Evolutionary conservation across 1,140 invertebrate genomes (phyloP).

Genomic region (Drosophila mojavensis): DNA sequence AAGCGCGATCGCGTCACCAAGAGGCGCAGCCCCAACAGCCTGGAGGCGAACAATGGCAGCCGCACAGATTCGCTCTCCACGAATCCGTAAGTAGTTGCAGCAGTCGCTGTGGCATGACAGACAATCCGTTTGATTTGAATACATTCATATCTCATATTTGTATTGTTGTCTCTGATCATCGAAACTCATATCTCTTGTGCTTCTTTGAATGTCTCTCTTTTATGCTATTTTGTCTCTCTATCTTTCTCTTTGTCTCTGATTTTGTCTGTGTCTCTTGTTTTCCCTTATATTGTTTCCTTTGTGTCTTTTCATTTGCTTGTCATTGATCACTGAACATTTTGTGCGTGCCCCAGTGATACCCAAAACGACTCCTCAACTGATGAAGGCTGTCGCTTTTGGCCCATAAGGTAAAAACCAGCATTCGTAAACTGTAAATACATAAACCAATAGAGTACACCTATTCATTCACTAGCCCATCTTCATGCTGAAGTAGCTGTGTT

Average conservation of each 20-base stretch:
- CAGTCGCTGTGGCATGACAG: constrained; percentile 1
- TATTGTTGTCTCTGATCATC: constrained; percentile 17
- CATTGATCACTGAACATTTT: constrained; percentile 72
- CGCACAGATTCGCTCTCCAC: constrained; percentile 71
- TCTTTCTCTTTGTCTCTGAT: constrained; percentile 22
- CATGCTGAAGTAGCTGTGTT: not conserved
- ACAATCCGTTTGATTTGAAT: constrained; percentile 12
- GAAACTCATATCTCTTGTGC: constrained; percentile 57
- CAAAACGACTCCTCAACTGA: constrained; percentile 72
- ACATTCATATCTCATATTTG: constrained; percentile 22
- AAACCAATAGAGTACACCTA: constrained; percentile 2
- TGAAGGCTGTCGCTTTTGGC: constrained; percentile 83
- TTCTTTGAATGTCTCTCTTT: constrained; percentile 34
- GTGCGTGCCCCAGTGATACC: constrained; percentile 72
- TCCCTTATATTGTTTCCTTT: constrained; percentile 49
- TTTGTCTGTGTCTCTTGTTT: constrained; percentile 37
- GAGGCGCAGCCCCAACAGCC: constrained; percentile 58
- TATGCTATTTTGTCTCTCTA: constrained; percentile 41
- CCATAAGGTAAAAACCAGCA: constrained; percentile 80
- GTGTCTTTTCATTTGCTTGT: constrained; percentile 72
- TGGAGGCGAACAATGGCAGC: constrained; percentile 78
- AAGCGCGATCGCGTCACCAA: constrained; percentile 31
- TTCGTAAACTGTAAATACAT: constrained; percentile 56
- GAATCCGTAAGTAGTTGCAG: constrained; percentile 65
- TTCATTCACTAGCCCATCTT: not conserved